Conservation (phyloP, 2,888 invertebrate genomes). For the Drosophila meridiana region DNA sequence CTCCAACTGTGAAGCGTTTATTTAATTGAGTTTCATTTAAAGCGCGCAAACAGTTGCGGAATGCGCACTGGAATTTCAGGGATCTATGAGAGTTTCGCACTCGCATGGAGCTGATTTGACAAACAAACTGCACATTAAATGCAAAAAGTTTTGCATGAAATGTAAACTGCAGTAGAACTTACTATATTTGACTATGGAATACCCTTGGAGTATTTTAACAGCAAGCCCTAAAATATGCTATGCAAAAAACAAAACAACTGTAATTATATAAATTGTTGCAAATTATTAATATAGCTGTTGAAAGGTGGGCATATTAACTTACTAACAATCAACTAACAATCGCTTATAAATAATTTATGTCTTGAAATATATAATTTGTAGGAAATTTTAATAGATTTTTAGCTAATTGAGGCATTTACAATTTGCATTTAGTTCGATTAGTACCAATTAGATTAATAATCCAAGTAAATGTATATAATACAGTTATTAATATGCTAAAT, state of each 20-base stretch:
- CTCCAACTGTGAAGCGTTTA: slow-evolving; percentile 50
- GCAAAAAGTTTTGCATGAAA: background rate
- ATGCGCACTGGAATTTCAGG: slow-evolving; percentile 18
- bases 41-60: slow-evolving; percentile 24
- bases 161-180: background rate
- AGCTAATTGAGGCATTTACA: background rate
- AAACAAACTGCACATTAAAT: background rate
- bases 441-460: background rate
- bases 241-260: background rate
- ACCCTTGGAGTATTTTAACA: background rate
- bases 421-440: background rate
- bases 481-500: too few species aligned
- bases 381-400: background rate
- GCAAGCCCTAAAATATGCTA: slow-evolving; percentile 45
- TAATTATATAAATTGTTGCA: background rate
- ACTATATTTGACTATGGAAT: background rate
- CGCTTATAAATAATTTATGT: background rate
- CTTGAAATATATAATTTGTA: slow-evolving; percentile 8
- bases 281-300: background rate
- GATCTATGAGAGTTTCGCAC: slow-evolving; percentile 15
- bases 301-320: background rate
- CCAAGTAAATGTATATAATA: too few species aligned
- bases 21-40: slow-evolving; percentile 63
- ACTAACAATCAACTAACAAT: too few species aligned
- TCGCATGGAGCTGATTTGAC: slow-evolving; percentile 3